These are phyloP conservation scores for Amblyopsis hoosieri DNA, from an alignment of 2,797 vertebrate species.

Conservation along the genomic window DNA sequence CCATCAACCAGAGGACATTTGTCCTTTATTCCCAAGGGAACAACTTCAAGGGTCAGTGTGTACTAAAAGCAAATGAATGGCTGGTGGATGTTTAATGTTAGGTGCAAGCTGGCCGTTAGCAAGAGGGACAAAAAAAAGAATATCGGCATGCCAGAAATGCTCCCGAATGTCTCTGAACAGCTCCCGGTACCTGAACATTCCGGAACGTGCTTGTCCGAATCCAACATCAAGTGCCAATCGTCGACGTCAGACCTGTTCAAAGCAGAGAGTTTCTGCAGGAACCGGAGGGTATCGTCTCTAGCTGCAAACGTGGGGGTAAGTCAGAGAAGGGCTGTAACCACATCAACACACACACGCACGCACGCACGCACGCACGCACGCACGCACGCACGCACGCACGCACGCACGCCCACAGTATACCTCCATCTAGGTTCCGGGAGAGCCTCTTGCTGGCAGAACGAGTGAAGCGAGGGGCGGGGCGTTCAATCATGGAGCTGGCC, in stretches of 20 bases:
- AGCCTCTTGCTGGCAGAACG: conserved; percentile 92
- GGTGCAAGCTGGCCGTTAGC: conserved; percentile 17
- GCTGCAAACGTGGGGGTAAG: conserved; percentile 73
- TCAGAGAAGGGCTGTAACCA: conserved; percentile 40
- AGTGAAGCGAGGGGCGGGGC: conserved; percentile 89
- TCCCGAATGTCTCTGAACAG: conserved; percentile 19
- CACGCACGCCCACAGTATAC: conserved; percentile 64
- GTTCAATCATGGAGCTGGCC: conserved; percentile 90
- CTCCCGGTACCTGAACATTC: conserved; percentile 65
- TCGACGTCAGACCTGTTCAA: conserved; percentile 59
- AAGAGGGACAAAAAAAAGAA: conserved; percentile 6
- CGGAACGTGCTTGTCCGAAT: conserved; percentile 44
- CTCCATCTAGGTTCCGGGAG: conserved; percentile 89
- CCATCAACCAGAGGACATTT: conserved; percentile 11
- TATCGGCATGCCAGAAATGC: conserved; percentile 35
- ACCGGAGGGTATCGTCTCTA: conserved; percentile 79
- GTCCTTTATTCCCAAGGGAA: conserved; percentile 13
- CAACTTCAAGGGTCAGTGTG: conserved; percentile 12
- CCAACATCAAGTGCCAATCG: conserved; percentile 68
- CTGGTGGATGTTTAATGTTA: neutral
- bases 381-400: neutral
- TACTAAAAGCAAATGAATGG: conserved; percentile 39
- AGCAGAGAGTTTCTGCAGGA: conserved; percentile 65
- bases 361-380: conserved; percentile 1
- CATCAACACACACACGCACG: neutral